Base-by-base conservation (phyloP, 2,888 invertebrate genomes). In the Euclidia mi region DNA sequence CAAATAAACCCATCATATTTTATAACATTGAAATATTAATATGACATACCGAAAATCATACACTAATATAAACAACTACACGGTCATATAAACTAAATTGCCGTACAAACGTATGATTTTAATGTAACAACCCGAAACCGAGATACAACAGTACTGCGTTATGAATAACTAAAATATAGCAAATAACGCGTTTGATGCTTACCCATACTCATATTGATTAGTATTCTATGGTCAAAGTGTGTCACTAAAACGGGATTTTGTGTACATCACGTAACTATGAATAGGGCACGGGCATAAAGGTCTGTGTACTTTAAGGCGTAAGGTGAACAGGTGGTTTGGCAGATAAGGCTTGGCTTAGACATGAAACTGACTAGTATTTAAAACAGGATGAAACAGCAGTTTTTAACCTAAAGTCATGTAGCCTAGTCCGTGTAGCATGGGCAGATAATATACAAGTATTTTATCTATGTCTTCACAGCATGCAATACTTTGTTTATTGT, bases 151-250 rank as follows among this genome's bases (percentile, higher is more conserved):
- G 28, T 28, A 34, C 25, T 28, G 20, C 20, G 34, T 41, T 61
- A 62, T 72, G 38, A 55, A 58, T 57, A 45, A 68, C 52, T 64
- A 47, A 68, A 51, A 50, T 28, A 11, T 34, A 34, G 15, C 11
- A 20, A 48, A n/a, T 41, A 50, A 56, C 47, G 47, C 32, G 40
- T 34, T 14, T 42, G n/a, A 38, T 38, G 20, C 15, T 50, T 25
- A 47, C 42, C 50, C 52, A 37, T 29, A 50, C 46, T 25, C 32
- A 56, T 63, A 37, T 68, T 72, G 48, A 68, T 67, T 56, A 69
- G 38, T 56, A 58, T 63, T 65, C 37, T 57, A 47, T 57, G 53
- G 47, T 48, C 56, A 48, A 28, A 46, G 11, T 31, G 46, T 44
- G 7, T 46, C 42, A 41, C 44, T 58, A 53, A 62, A 63, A 52